Base-by-base conservation (phyloP, 2,113 vertebrate species). In the Fukomys damarensis region DNA sequence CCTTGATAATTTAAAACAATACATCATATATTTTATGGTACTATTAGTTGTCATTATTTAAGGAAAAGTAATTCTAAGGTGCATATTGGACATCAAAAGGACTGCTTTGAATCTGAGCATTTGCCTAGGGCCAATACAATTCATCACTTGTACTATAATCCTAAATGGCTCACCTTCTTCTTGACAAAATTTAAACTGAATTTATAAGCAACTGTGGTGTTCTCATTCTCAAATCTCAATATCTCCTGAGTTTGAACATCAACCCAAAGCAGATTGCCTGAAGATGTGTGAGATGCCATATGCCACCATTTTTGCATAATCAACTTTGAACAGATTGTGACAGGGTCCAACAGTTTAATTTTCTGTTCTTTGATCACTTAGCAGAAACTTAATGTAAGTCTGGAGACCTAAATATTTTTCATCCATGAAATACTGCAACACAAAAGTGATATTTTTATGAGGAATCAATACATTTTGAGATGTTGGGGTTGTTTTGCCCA, bases 261-360 rank as follows among this genome's bases (percentile, higher is more conserved):
- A 87, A 81, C 92, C 43, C 90, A 94, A 86, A 91, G 46, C 1
- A 16, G 49, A 59, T 12, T 24, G 24, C 74, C 82, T 56, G 59
- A 74, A 74, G 91, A 93, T 56, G 49, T 80, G 90, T 22, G 43
- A n/a, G 41, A 32, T 84, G 41, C 91, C 97, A 97, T 89, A 94
- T 96, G 93, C 76, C 96, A 85, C 43, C 35, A 59, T 83, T 94
- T 97, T 94, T 88, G 70, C 26, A 74, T 92, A 89, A 96, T 96
- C 76, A 82, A 26, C 66, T 95, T 52, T 66, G 77, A 97, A 91
- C 74, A 97, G 49, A 84, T 41, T 98, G 70, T 46, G n/a, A 24
- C 35, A 66, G 56, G 63, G 86, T 87, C 97, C 94, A 96, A 84
- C 74, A 97, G 82, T 95, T 97, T 93, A 91, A 97, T 97, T 82